Percentiles rank a stretch among this genome's conserved stretches.
phyloP scores from a whole-genome alignment of 2,888 invertebrate species.

The Tribolium freemani region DNA sequence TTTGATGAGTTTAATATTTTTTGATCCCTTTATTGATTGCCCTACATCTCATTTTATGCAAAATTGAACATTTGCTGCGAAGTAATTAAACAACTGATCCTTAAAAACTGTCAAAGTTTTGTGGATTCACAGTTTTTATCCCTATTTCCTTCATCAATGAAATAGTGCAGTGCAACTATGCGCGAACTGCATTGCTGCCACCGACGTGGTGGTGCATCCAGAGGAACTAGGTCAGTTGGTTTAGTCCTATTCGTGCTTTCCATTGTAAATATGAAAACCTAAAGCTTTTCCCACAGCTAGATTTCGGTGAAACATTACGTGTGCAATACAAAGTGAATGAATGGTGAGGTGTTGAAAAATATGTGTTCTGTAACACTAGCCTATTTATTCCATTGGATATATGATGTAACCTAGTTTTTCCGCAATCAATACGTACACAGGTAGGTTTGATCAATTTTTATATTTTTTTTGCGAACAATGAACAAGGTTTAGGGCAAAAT shows the following conservation, averaged over 20 bases:
- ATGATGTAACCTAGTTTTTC: constrained; percentile 2
- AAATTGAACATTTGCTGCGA: not conserved
- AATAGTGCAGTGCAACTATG: constrained; percentile 48
- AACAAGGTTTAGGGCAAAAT: too few relatives aligned
- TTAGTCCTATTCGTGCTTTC: constrained; percentile 43
- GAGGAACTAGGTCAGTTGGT: constrained; percentile 58
- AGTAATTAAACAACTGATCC: not conserved
- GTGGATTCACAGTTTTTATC: not conserved
- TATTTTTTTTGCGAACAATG: not conserved
- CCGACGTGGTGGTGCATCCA: constrained; percentile 50
- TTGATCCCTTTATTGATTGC: too few relatives aligned
- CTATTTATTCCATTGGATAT: constrained; percentile 9
- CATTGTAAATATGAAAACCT: constrained; percentile 30
- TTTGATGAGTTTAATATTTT: too few relatives aligned
- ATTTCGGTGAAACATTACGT: not conserved
- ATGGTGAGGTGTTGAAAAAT: not conserved
- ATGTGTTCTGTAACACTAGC: not conserved
- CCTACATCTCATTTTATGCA: too few relatives aligned
- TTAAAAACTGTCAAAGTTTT: too few relatives aligned
- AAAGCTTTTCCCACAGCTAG: not conserved
- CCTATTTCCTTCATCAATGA: constrained; percentile 15
- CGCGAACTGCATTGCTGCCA: constrained; percentile 50
- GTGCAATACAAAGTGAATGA: not conserved
- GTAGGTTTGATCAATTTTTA: not conserved
- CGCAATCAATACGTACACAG: not conserved